Evolutionary conservation across 2,888 invertebrate genomes (phyloP).

Genomic region (Sepiola atlantica): DNA sequence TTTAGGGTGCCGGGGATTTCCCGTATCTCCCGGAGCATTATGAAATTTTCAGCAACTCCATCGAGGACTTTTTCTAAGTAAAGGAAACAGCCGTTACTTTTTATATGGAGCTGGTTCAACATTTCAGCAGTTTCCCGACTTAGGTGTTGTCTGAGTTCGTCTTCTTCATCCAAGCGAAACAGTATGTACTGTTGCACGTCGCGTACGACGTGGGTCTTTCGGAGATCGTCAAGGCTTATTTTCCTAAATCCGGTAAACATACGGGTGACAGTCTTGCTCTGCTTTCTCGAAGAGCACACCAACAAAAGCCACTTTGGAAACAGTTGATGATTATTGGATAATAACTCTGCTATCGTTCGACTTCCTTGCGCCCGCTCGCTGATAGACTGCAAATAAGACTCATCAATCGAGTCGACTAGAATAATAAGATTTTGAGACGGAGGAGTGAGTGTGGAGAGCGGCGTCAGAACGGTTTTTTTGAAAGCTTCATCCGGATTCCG

Average conservation of each 20-base stretch:
- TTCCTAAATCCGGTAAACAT: constrained; percentile 88
- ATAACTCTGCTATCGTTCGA: constrained; percentile 79
- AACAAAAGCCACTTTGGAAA: constrained; percentile 94
- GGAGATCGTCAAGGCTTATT: constrained; percentile 90
- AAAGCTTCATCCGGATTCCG: constrained; percentile 92
- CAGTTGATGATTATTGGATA: constrained; percentile 91
- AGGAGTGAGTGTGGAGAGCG: constrained; percentile 85
- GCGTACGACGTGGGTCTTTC: constrained; percentile 86
- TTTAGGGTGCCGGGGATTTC: constrained; percentile 96
- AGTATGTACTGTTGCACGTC: constrained; percentile 97
- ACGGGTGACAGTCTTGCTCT: constrained; percentile 85
- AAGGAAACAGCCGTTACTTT: constrained; percentile 86
- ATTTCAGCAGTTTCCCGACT: constrained; percentile 94
- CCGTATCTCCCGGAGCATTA: constrained; percentile 88
- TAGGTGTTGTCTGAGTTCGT: constrained; percentile 89
- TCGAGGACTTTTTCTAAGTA: constrained; percentile 78
- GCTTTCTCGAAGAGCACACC: constrained; percentile 87
- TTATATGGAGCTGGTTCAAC: constrained; percentile 94
- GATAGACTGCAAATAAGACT: constrained; percentile 76
- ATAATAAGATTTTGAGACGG: constrained; percentile 87
- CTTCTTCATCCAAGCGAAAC: constrained; percentile 88
- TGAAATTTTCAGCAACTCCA: constrained; percentile 93
- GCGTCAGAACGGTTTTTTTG: constrained; percentile 89
- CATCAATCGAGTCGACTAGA: constrained; percentile 94
- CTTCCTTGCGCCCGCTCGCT: constrained; percentile 64